Percentiles rank a stretch among this genome's conserved stretches.
Evolutionary conservation across 2,113 vertebrate genomes (phyloP).

Genomic region (Sinocyclocheilus grahami): DNA sequence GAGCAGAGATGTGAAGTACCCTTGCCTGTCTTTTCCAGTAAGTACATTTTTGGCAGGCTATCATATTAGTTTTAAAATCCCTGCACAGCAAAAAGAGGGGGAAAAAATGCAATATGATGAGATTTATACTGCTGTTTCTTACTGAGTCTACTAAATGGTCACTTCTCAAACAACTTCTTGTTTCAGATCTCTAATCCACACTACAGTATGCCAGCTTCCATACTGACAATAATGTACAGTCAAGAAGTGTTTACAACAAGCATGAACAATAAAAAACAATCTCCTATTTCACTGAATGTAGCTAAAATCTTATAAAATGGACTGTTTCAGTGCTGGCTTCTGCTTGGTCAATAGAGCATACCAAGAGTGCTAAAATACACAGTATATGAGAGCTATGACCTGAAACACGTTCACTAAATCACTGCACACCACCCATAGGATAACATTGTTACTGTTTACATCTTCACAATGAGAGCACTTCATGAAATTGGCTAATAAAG

Average conservation of each 20-base stretch:
- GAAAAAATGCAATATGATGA: constrained; percentile 14
- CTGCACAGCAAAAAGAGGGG: constrained; percentile 23
- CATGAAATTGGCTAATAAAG: too few relatives aligned
- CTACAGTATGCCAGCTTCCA: background rate
- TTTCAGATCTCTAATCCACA: constrained; percentile 8
- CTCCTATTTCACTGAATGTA: background rate
- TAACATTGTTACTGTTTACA: background rate
- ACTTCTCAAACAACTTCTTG: background rate
- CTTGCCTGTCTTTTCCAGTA: constrained; percentile 16
- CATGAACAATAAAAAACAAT: background rate
- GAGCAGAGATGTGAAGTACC: constrained; percentile 21
- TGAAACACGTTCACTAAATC: background rate
- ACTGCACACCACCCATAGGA: background rate
- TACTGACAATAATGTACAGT: background rate
- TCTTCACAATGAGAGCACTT: too few relatives aligned
- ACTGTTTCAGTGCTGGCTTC: background rate
- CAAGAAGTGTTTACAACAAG: background rate
- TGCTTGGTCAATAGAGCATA: background rate
- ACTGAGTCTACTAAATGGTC: background rate
- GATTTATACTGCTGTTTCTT: constrained; percentile 13
- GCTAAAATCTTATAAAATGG: background rate
- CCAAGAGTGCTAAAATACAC: background rate
- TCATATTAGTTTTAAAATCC: constrained; percentile 30
- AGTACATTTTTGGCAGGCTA: constrained; percentile 44
- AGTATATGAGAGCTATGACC: background rate